These are phyloP conservation scores for Phrynocephalus forsythii DNA, from an alignment of 2,797 vertebrate genomes.

Conservation along the genomic window DNA sequence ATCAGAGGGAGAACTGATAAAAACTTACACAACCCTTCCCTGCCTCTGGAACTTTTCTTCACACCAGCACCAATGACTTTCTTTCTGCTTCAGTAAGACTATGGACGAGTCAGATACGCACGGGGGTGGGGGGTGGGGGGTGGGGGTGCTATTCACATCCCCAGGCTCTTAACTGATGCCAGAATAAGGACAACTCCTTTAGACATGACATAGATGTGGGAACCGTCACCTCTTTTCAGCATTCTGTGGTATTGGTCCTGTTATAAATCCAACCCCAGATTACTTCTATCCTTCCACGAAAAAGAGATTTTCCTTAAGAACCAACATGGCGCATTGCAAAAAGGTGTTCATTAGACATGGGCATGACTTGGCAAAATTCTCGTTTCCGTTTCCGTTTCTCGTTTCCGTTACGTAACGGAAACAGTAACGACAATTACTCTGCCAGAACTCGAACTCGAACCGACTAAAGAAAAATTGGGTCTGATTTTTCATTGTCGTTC, in stretches of 20 bases:
- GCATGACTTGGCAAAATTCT: no score
- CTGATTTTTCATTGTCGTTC: no score
- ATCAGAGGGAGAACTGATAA: no score
- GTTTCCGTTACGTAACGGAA: no score
- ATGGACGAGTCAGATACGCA: not conserved
- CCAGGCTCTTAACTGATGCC: not conserved
- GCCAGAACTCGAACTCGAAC: no score
- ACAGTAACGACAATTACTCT: no score
- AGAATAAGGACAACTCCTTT: not conserved
- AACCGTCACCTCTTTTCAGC: not conserved
- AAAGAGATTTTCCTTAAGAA: slow-evolving; percentile 11
- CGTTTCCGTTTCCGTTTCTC: no score
- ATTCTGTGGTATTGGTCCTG: not conserved
- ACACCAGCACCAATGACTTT: not conserved
- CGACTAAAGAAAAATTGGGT: no score
- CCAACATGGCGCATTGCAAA: slow-evolving; percentile 21
- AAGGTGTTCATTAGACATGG: not conserved
- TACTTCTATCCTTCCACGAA: slow-evolving; percentile 19
- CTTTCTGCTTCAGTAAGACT: not conserved
- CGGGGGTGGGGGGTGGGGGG: no score
- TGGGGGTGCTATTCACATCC: no score
- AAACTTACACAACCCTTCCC: not conserved
- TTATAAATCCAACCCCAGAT: slow-evolving; percentile 16
- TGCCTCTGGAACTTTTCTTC: not conserved
- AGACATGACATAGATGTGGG: not conserved